Evolutionary conservation across 2,113 vertebrate species (phyloP), one percentile per base, ranked within the genome.

Genomic region (Siniperca knerii): DNA sequence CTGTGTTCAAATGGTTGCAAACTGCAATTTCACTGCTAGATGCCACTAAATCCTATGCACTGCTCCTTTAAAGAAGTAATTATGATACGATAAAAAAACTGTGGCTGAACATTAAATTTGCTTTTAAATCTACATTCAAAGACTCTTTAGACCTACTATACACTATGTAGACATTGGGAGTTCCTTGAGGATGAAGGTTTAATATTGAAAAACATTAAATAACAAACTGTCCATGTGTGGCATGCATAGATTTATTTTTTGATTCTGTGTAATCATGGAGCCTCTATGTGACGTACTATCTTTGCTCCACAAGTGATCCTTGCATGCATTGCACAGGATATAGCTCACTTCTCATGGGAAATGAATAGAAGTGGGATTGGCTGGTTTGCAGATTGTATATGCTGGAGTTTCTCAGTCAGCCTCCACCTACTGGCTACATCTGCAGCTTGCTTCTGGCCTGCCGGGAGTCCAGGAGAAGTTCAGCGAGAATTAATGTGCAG

Each of bases 391-490:
- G 2, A 50, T 35, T 20, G 40, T 54, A 67, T 48, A 40, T 35
- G 29, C 48, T 40, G 75, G 58, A 55, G 35, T 5, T 4, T 76
- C 75, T 68, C 58, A 25, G 64, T 67, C 18, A 42, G 66, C 57
- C 21, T 44, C 18, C 62, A 62, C 82, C 46, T 35, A 23, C 58
- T 29, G 29, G 29, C 29, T 29, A 29, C 29, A 29, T 29, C 29
- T 66, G 33, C 3, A 75, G 65, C 65, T 81, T 69, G 29, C 40
- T 44, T 23, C 3, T n/a, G 50, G 75, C 74, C 84, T 83, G 44
- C 48, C 66, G 58, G 77, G 89, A 86, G 72, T 61, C 77, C 57
- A 57, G 21, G 50, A 71, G 82, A 75, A 60, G 46, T 78, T 87
- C 75, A 44, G 18, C 77, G 44, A 81, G 44, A 83, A 83, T 73